Base-by-base conservation (phyloP, 2,888 invertebrate species). In the Helleia helle region DNA sequence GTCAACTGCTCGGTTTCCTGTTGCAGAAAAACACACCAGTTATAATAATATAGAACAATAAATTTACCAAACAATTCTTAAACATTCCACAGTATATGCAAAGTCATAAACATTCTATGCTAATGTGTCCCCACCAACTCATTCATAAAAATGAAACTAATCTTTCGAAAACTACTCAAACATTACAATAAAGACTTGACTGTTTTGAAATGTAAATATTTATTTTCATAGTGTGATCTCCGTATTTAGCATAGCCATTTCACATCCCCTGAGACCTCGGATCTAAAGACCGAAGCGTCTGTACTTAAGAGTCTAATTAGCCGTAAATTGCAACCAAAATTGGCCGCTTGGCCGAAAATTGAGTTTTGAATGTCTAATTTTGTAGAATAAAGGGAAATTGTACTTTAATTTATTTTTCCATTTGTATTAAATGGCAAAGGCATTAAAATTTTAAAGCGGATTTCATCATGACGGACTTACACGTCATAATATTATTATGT, bases 241-340 rank as follows among this genome's bases (percentile, higher is more conserved):
- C 22, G 36, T 24, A 22, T 24, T 22, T 31, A 30, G 30, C 39
- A 39, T 8, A 31, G 30, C 39, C 15, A 24, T 39, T 31, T 9
- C 24, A 30, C 24, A 18, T 24, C 36, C 39, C 24, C n/a, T 11
- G 39, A 30, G 39, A 39, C 31, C 14, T 24, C 22, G 39, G 25
- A 14, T 26, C 24, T 40, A 40, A 40, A 30, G 39, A 40, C 39
- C 31, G 30, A 54, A 53, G 52, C 59, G 63, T 67, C 72, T 75
- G 72, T 71, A 71, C 69, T 73, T 75, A 77, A 77, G 64, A 67
- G 70, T 70, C 65, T 77, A 77, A 80, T 80, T 80, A 77, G 70
- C 68, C 68, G 73, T 75, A 75, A 77, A 80, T 79, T 75, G 75
- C 75, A 72, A 68, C 65, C 64, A 62, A 65, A 76, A 77, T 73